Percentiles rank a stretch among this genome's conserved stretches.
Conservation (phyloP, 2,797 vertebrate genomes). For the Otolemur crassicaudatus region DNA sequence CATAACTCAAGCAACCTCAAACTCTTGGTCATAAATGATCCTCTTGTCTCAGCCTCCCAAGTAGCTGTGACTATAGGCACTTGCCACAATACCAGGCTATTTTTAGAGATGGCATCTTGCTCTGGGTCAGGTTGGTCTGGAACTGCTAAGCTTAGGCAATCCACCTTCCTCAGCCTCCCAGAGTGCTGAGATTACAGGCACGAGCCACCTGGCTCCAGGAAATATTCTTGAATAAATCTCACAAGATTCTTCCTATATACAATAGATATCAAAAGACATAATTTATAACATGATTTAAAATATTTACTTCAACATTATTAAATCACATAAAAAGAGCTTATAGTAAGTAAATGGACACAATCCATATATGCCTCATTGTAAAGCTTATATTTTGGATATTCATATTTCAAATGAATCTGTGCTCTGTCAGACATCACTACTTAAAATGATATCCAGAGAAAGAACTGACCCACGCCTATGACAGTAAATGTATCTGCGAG, state of each 20-base stretch:
- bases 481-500: not conserved
- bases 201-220: not conserved
- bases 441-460: not conserved
- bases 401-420: not conserved
- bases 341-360: not conserved
- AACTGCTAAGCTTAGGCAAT: too few species aligned
- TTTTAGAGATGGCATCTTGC: too few species aligned
- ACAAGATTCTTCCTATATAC: not conserved
- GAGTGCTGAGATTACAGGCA: too few species aligned
- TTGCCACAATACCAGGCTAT: too few species aligned
- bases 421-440: not conserved
- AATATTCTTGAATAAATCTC: conserved; percentile 19
- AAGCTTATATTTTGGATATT: not conserved
- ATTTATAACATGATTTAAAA: not conserved
- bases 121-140: too few species aligned
- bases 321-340: not conserved
- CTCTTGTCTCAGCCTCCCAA: too few species aligned
- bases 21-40: too few species aligned
- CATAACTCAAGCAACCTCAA: too few species aligned
- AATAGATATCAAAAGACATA: not conserved
- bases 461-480: not conserved
- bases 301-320: not conserved
- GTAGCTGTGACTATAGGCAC: too few species aligned
- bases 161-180: too few species aligned
- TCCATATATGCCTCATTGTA: not conserved